Base-by-base conservation (phyloP, 2,888 invertebrate species). In the Teinopalpus imperialis region DNA sequence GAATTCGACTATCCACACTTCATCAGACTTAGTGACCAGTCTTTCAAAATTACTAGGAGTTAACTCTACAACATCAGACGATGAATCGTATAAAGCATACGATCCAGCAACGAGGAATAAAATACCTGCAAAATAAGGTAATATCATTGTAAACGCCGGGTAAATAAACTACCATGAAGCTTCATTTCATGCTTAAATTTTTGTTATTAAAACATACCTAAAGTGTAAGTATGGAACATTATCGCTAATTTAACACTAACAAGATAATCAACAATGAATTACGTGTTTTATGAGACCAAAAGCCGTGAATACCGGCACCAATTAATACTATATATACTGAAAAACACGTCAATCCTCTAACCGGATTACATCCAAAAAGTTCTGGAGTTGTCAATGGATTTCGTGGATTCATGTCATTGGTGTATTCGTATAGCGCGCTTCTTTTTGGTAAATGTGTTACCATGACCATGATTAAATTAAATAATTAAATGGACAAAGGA, bases 1-100 rank as follows among this genome's bases (percentile, higher is more conserved):
- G 81, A 97, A 98, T 70, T 99, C 98, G 0, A 99, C 96, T 46
- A 99, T 83, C 98, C 98, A 99, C 13, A 99, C 87, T 58, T 94
- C 92, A 74, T 98, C 95, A 54, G 96, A 92, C 55, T 95, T 92
- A 32, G 93, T 80, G 2, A 99, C 98, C 59, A 94, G 85, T 56
- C 90, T 92, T 61, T 98, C 93, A 74, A 98, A 99, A 88, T 97
- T 98, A 35, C 90, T 89, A 0, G 95, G 92, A n/a, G 94, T 97
- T 50, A 99, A 86, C 45, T 96, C 94, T 6, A 98, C 90, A 9
- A 98, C 97, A 69, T 93, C 94, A 18, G 94, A 93, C 12, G 89
- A 89, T 0, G 93, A 87, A 6, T 93, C 90, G 65, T 95, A 95
- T 34, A 95, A 79, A 26, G 76, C 87, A 41, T 68, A 72, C 3